phyloP scores from a whole-genome alignment of 2,888 invertebrate genomes.

The Fabriciana adippe region DNA sequence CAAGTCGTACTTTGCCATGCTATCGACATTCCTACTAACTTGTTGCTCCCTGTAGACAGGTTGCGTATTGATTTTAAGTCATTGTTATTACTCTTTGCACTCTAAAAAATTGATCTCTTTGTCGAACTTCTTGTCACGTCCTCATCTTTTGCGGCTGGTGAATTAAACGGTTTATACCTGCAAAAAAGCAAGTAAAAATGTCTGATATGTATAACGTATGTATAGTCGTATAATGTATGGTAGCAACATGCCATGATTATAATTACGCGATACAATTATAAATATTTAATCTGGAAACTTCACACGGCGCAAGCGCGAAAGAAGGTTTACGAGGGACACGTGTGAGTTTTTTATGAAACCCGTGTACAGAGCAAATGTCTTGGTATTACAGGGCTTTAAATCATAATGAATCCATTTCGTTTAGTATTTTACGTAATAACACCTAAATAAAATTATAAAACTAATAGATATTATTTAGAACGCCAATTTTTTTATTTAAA shows the following conservation, averaged over 20 bases:
- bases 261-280: constrained; percentile 9
- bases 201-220: too few relatives aligned
- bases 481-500: too few relatives aligned
- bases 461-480: too few relatives aligned
- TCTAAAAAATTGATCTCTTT: constrained; percentile 7
- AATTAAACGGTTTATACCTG: neutral
- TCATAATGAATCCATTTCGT: constrained; percentile 1
- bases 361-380: neutral
- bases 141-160: constrained; percentile 5
- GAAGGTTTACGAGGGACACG: constrained; percentile 18
- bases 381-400: constrained; percentile 2
- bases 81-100: constrained; percentile 11
- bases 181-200: too few relatives aligned
- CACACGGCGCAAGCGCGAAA: constrained; percentile 11
- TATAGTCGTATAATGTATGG: neutral
- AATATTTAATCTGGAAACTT: constrained; percentile 9
- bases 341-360: constrained; percentile 13
- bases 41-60: neutral
- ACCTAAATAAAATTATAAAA: too few relatives aligned
- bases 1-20: too few relatives aligned
- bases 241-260: neutral
- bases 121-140: neutral
- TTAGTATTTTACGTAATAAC: too few relatives aligned
- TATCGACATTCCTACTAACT: too few relatives aligned
- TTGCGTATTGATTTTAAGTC: constrained; percentile 19